Evolutionary conservation across 2,888 invertebrate genomes (phyloP), one percentile per base, ranked within the genome.

Genomic region (Globia sparganii): DNA sequence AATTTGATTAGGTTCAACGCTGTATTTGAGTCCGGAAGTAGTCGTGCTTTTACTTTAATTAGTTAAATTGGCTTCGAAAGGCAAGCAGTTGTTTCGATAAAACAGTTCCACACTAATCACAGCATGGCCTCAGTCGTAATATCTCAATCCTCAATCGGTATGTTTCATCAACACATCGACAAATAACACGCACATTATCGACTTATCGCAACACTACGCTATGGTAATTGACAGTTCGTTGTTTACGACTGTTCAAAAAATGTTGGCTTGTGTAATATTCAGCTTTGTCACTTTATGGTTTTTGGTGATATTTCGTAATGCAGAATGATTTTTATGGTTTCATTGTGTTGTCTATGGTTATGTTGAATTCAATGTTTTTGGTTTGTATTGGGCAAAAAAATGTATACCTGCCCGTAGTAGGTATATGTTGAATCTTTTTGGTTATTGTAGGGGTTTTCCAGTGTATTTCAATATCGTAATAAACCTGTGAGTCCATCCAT

Each of bases 181-280:
- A 58, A 75, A 75, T 74, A 64, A 77, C 75, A 64, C 59, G 37
- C 64, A 64, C 34, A 59, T 78, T 74, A 83, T 85, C 83, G 85
- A 81, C 75, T 61, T 73, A 73, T 66, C 69, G 28, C 82, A 61
- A 58, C 87, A 59, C 88, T 84, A 83, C 49, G 59, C 34, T 71
- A 77, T 75, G 56, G 86, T 91, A 92, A 93, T 93, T 93, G 94
- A 92, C 94, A 92, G 90, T 75, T 74, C 74, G 84, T 92, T 92
- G 91, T 94, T 94, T 93, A 91, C 85, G 75, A 86, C 77, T 82
- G 84, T 85, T 87, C 76, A 86, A 87, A 89, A 90, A 85, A 77
- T 61, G 43, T 86, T 81, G 74, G 72, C 72, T 86, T 87, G 85
- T 86, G 79, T 83, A 88, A 87, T 87, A 83, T 75, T 78, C 83